Evolutionary conservation across 2,797 vertebrate genomes (phyloP).

Genomic region (Benthosema pterotum): DNA sequence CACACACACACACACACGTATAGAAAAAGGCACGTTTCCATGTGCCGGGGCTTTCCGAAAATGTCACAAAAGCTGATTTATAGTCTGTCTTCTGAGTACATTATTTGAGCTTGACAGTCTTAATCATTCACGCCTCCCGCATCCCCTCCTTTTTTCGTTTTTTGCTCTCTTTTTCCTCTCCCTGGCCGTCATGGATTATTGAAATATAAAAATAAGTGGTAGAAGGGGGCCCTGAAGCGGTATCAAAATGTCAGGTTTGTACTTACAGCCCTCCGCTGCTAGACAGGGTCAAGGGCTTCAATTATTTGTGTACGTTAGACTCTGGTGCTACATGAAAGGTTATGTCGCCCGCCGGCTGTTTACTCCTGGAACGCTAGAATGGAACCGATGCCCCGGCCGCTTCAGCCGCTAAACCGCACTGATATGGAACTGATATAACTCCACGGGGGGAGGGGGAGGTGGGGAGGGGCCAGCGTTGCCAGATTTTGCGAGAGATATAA

Average conservation of each 20-base stretch:
- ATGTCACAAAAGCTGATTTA: constrained; percentile 99
- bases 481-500: constrained; percentile 1
- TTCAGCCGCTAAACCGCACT: constrained; percentile 81
- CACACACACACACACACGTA: not conserved
- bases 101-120: constrained; percentile 99
- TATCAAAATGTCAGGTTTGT: constrained; percentile 99
- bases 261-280: constrained; percentile 94
- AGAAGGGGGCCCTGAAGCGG: constrained; percentile 89
- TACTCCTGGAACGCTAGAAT: constrained; percentile 88
- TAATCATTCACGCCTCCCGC: constrained; percentile 98
- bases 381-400: constrained; percentile 85
- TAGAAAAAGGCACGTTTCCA: not conserved
- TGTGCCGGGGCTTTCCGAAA: constrained; percentile 81
- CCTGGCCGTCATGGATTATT: constrained; percentile 94
- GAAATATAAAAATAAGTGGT: constrained; percentile 98
- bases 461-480: constrained; percentile 4
- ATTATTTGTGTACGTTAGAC: constrained; percentile 99
- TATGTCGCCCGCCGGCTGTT: constrained; percentile 97
- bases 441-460: constrained; percentile 26
- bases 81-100: constrained; percentile 93
- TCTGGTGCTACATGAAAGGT: constrained; percentile 94
- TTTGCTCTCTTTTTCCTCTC: constrained; percentile 79
- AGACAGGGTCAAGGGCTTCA: constrained; percentile 99
- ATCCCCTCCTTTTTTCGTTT: constrained; percentile 81
- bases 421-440: constrained; percentile 68